Percentiles rank a stretch among this genome's conserved stretches.
Conservation (phyloP, 2,888 invertebrate genomes). For the Agrotis exclamationis region DNA sequence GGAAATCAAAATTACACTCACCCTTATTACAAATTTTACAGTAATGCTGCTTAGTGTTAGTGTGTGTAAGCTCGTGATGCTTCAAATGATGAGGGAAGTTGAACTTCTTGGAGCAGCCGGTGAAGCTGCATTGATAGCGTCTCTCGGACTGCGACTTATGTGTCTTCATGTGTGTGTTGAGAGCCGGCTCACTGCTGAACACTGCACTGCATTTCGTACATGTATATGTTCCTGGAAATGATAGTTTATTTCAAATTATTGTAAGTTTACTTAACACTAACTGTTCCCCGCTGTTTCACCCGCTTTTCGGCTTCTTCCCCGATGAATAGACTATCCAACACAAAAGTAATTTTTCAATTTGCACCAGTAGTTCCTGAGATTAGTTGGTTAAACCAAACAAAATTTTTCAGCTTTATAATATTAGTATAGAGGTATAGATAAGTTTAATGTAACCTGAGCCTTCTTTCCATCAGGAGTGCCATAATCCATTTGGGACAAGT, state of each 20-base stretch:
- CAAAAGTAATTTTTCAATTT: too few relatives aligned
- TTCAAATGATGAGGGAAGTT: constrained; percentile 87
- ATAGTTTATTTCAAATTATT: constrained; percentile 18
- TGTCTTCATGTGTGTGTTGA: constrained; percentile 80
- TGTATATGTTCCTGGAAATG: constrained; percentile 77
- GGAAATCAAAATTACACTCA: constrained; percentile 56
- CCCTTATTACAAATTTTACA: constrained; percentile 86
- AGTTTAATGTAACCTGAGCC: too few relatives aligned
- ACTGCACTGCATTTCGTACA: constrained; percentile 80
- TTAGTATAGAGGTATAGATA: too few relatives aligned
- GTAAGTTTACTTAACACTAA: background rate
- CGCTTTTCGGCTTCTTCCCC: too few relatives aligned
- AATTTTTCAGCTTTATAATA: too few relatives aligned
- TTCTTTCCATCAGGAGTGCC: too few relatives aligned
- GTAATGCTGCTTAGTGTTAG: constrained; percentile 80
- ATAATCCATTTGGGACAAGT: too few relatives aligned
- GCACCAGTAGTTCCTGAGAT: too few relatives aligned
- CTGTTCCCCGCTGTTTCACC: too few relatives aligned
- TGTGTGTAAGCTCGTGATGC: constrained; percentile 86
- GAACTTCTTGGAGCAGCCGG: constrained; percentile 83
- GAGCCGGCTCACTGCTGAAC: constrained; percentile 82
- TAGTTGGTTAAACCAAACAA: too few relatives aligned
- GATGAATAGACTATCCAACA: too few relatives aligned
- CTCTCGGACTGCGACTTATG: constrained; percentile 82
- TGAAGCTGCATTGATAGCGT: constrained; percentile 78